Percentiles rank a stretch among this genome's conserved stretches.
These are phyloP conservation scores for Cygnus atratus DNA, from an alignment of 2,113 vertebrate genomes.

Conservation along the genomic window DNA sequence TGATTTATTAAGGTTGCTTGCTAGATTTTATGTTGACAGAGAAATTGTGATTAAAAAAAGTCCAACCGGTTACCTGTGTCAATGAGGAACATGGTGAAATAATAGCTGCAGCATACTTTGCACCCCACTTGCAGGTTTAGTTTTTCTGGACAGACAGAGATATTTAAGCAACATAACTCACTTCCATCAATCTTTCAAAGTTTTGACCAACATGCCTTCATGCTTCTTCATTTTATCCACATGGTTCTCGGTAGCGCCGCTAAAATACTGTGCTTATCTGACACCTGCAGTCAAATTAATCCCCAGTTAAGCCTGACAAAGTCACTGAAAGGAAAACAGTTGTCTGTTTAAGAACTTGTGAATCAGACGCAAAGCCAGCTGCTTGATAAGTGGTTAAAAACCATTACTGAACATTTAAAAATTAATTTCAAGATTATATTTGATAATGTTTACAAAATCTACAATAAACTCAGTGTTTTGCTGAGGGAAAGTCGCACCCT, in stretches of 20 bases:
- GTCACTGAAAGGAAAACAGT: conserved; percentile 67
- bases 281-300: conserved; percentile 77
- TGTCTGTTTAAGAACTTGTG: conserved; percentile 44
- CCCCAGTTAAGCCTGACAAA: conserved; percentile 71
- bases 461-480: conserved; percentile 60
- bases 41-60: conserved; percentile 58
- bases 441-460: conserved; percentile 38
- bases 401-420: conserved; percentile 52
- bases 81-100: not conserved
- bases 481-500: conserved; percentile 21
- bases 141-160: conserved; percentile 39
- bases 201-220: conserved; percentile 56
- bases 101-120: not conserved
- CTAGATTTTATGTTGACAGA: conserved; percentile 73
- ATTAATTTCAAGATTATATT: conserved; percentile 44
- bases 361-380: conserved; percentile 57
- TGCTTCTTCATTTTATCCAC: conserved; percentile 42
- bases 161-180: conserved; percentile 52
- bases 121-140: not conserved
- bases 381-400: conserved; percentile 31
- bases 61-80: not conserved
- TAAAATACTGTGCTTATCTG: conserved; percentile 69
- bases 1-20: conserved; percentile 77
- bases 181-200: conserved; percentile 63
- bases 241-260: conserved; percentile 54